A percentile compares a stretch with the other conserved stretches of the same genome.
Conservation (phyloP, 2,888 invertebrate genomes). For the Andrena chrysosceles region DNA sequence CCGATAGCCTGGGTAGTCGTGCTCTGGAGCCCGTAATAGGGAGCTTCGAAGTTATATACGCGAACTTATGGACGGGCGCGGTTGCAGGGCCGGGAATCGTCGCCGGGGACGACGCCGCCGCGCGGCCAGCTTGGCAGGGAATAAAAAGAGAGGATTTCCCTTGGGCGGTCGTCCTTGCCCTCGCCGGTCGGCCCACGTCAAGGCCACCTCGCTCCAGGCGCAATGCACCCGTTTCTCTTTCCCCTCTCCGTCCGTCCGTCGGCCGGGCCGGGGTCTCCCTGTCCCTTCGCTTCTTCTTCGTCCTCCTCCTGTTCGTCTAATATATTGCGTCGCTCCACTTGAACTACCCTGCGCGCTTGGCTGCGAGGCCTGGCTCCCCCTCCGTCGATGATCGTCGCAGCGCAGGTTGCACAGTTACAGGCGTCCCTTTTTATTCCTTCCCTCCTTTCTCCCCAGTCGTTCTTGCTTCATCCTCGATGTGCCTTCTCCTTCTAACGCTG, state of each 20-base stretch:
- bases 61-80: constrained; percentile 68
- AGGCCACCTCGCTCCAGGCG: constrained; percentile 82
- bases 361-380: constrained; percentile 19
- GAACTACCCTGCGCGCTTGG: constrained; percentile 66
- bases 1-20: constrained; percentile 20
- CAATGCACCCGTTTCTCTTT: constrained; percentile 80
- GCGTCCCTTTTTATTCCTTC: constrained; percentile 36
- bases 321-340: constrained; percentile 72
- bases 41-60: constrained; percentile 61
- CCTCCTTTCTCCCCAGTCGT: not conserved
- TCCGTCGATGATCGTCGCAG: constrained; percentile 18
- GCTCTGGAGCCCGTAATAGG: constrained; percentile 41
- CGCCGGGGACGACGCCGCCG: constrained; percentile 66
- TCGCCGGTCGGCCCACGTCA: constrained; percentile 82
- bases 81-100: constrained; percentile 60
- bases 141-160: constrained; percentile 77
- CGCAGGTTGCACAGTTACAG: constrained; percentile 57
- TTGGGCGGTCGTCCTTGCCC: constrained; percentile 84
- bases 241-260: constrained; percentile 18
- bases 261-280: not conserved
- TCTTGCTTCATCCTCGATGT: constrained; percentile 32
- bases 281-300: constrained; percentile 24
- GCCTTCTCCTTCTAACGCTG: constrained; percentile 23
- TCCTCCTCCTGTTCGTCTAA: constrained; percentile 65
- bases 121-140: constrained; percentile 55